phyloP scores from a whole-genome alignment of 2,113 vertebrate species.

The Phodopus roborovskii region DNA sequence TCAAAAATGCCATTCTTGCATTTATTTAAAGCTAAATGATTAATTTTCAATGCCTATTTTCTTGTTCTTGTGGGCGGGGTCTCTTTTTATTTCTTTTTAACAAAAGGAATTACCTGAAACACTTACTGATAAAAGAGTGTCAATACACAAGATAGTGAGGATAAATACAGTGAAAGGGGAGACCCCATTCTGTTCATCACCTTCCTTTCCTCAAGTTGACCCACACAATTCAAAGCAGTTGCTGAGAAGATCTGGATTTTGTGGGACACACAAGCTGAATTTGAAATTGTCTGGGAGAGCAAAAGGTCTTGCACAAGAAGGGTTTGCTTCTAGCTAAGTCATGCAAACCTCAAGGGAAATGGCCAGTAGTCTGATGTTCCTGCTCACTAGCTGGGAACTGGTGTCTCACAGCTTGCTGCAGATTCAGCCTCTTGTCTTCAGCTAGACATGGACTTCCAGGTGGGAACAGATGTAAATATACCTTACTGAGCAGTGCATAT shows the following conservation, averaged over 20 bases:
- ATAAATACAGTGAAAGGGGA: background rate
- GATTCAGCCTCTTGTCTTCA: background rate
- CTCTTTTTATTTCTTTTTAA: background rate
- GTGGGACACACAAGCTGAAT: background rate
- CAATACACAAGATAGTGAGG: background rate
- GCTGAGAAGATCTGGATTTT: too few relatives aligned
- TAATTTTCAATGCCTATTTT: background rate
- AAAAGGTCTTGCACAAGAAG: background rate
- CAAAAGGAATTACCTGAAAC: background rate
- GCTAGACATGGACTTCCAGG: background rate
- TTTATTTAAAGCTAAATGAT: background rate
- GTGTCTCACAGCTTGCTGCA: rapidly evolving
- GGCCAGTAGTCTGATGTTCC: too few relatives aligned
- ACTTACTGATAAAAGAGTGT: background rate
- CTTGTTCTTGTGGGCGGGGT: background rate
- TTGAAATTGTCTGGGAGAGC: background rate
- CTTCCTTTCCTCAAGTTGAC: background rate
- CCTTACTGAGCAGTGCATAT: background rate
- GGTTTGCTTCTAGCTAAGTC: rapidly evolving
- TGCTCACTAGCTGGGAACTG: background rate
- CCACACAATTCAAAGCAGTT: background rate
- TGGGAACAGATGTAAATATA: background rate
- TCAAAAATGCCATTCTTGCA: background rate
- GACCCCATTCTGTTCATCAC: background rate
- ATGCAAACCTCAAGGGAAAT: background rate